Conservation (phyloP, 2,797 vertebrate species). For the Pelochelys cantorii region DNA sequence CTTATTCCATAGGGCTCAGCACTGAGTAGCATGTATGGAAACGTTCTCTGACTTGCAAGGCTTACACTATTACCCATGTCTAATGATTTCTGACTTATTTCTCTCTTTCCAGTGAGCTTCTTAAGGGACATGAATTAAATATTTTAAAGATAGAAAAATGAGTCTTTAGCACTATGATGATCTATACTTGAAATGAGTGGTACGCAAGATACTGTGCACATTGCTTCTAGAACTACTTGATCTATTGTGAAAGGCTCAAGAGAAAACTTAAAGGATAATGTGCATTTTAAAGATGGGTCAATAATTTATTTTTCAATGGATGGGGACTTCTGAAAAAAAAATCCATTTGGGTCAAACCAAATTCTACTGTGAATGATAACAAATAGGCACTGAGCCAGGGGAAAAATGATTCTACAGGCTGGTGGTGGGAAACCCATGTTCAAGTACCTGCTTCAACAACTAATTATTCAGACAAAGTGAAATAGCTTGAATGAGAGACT, state of each 20-base stretch:
- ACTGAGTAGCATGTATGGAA: not conserved
- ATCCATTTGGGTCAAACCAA: too few species aligned
- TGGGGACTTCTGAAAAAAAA: not conserved
- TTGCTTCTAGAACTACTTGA: not conserved
- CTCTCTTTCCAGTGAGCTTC: not conserved
- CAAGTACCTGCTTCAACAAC: not conserved
- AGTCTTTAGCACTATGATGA: not conserved
- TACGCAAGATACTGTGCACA: accelerated
- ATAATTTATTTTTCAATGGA: not conserved
- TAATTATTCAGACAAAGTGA: not conserved
- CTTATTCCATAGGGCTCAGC: not conserved
- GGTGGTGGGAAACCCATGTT: too few species aligned
- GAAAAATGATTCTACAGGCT: too few species aligned
- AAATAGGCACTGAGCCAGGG: too few species aligned
- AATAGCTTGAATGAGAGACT: not conserved
- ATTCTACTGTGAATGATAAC: too few species aligned
- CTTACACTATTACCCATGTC: not conserved
- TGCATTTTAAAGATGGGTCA: too few species aligned
- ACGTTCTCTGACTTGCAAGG: not conserved
- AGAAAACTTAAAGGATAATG: not conserved
- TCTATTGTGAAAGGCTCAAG: accelerated
- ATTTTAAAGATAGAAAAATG: too few species aligned
- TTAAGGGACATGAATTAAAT: not conserved
- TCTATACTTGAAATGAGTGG: not conserved
- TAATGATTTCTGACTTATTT: not conserved